phyloP scores from a whole-genome alignment of 2,888 invertebrate species.

The Leucozona laternaria region DNA sequence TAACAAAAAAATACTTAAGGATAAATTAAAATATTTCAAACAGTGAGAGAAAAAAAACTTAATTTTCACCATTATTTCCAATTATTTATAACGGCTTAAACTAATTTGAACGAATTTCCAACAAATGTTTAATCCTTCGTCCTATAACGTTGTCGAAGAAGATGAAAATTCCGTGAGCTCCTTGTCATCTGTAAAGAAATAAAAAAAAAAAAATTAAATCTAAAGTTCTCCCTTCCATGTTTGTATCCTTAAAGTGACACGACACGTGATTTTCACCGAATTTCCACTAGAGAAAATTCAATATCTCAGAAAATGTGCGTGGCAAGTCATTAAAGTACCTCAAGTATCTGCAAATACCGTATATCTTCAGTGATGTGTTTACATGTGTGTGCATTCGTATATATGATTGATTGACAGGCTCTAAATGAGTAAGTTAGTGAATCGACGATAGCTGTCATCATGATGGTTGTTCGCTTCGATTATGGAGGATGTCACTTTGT shows the following conservation, averaged over 20 bases:
- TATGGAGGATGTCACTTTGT: slow-evolving; percentile 38
- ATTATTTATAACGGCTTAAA: neutral
- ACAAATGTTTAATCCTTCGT: neutral
- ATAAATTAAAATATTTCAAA: slow-evolving; percentile 35
- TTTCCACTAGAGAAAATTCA: slow-evolving; percentile 14
- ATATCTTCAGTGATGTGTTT: slow-evolving; percentile 64
- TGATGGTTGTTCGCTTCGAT: slow-evolving; percentile 53
- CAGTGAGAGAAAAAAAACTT: slow-evolving; percentile 10
- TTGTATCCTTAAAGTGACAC: slow-evolving; percentile 43
- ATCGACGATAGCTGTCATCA: slow-evolving; percentile 59
- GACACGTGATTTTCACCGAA: slow-evolving; percentile 52
- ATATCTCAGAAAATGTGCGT: slow-evolving; percentile 28
- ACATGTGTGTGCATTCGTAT: slow-evolving; percentile 61
- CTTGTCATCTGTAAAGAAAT: neutral
- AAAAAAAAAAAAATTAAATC: neutral
- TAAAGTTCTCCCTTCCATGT: slow-evolving; percentile 4
- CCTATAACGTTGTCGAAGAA: neutral
- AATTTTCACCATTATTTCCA: neutral
- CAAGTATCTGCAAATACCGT: slow-evolving; percentile 34
- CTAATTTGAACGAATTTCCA: neutral
- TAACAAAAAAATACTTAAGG: slow-evolving; percentile 7
- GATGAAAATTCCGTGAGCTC: neutral
- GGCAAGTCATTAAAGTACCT: slow-evolving; percentile 29
- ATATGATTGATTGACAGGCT: slow-evolving; percentile 71
- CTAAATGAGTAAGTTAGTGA: slow-evolving; percentile 58